Base-by-base conservation (phyloP, 1,140 invertebrate species). In the Phocides pigmalion region DNA sequence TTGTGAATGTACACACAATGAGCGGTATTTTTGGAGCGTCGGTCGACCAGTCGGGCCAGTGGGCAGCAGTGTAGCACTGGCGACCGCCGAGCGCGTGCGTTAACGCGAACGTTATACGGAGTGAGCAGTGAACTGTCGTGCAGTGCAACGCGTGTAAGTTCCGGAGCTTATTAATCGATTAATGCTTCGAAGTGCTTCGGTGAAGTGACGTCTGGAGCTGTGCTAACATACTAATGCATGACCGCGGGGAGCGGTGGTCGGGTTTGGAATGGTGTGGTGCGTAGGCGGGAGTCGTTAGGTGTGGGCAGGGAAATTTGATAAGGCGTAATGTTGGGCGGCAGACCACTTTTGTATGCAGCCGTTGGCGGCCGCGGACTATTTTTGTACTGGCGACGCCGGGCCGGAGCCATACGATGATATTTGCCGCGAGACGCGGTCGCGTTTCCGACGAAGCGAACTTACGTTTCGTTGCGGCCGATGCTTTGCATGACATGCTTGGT, bases 231-330 rank as follows among this genome's bases (percentile, higher is more conserved):
- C 83, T 88, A 88, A 87, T 73, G 81, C 83, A 89, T 82, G 87
- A 67, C 68, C 70, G 75, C 44, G 61, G 39, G 49, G 65, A 49
- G 66, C 69, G 72, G 69, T 66, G 67, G 68, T 74, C 65, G 70
- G 44, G 67, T 41, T 54, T 46, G 64, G 66, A 77, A 72, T 79
- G 73, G 73, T 62, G 50, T 65, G 50, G 54, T 62, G 76, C 71
- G 80, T 74, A 74, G 73, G 81, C 79, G 87, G 11, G 54, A 49
- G 54, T 66, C 54, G 64, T 49, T 64, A 68, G 74, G 79, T 79
- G 84, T 87, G 81, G 82, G 84, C 69, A 75, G 84, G 67, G 85
- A 88, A 90, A 90, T 90, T 88, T 87, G 87, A 90, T 90, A 90
- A 90, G 84, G 72, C 82, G 78, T 66, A 71, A 70, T 73, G 81